phyloP scores from a whole-genome alignment of 2,113 vertebrate genomes.

The Rostratula benghalensis region DNA sequence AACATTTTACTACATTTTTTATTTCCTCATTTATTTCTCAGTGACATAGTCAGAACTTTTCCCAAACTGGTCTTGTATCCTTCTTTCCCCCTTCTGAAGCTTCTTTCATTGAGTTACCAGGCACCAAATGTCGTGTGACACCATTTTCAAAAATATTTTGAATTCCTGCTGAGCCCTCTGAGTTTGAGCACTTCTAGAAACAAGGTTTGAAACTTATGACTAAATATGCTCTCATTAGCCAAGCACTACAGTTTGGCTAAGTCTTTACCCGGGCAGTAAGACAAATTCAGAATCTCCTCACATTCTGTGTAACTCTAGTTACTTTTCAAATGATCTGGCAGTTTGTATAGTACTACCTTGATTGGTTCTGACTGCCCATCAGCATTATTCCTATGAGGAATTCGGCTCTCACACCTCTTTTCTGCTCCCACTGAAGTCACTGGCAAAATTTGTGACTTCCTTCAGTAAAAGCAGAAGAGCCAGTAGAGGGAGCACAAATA shows the following conservation, averaged over 20 bases:
- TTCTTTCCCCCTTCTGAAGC: not conserved
- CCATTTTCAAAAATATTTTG: not conserved
- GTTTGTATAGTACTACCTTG: not conserved
- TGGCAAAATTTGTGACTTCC: not conserved
- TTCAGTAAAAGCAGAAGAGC: not conserved
- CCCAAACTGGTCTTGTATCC: not conserved
- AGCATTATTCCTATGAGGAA: not conserved
- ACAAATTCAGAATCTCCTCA: not conserved
- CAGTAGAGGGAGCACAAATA: conserved; percentile 65
- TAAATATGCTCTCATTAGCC: not conserved
- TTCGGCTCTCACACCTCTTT: not conserved
- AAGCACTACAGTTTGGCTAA: not conserved
- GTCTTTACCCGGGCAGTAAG: not conserved
- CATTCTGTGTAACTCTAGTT: not conserved
- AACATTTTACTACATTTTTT: conserved; percentile 19
- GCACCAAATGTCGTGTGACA: not conserved
- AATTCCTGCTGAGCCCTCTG: not conserved
- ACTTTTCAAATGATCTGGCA: not conserved
- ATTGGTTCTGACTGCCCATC: not conserved
- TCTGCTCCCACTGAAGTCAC: not conserved
- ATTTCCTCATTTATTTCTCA: conserved; percentile 4
- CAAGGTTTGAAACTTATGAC: not conserved
- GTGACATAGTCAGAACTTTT: not conserved
- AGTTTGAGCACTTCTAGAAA: not conserved
- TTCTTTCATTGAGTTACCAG: not conserved